Conservation (phyloP, 2,888 invertebrate genomes). For the Lasiommata megera region DNA sequence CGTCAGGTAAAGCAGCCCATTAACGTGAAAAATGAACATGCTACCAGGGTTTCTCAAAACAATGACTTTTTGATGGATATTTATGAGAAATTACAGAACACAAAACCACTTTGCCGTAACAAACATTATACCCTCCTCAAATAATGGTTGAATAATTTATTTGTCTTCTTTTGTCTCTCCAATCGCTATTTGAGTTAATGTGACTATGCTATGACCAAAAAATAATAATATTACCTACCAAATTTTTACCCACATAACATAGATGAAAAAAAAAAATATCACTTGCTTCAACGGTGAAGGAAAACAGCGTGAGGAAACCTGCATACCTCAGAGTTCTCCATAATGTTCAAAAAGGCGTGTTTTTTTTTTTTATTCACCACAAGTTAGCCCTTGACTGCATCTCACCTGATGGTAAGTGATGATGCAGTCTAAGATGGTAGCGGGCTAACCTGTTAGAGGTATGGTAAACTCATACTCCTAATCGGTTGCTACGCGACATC, state of each 20-base stretch:
- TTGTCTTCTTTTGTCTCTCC: constrained; percentile 1
- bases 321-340: too few relatives aligned
- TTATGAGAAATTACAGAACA: constrained; percentile 19
- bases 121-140: constrained; percentile 13
- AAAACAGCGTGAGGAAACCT: too few relatives aligned
- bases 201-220: neutral
- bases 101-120: constrained; percentile 4
- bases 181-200: neutral
- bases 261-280: neutral
- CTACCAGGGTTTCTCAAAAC: constrained; percentile 13
- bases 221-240: neutral
- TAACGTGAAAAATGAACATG: constrained; percentile 30
- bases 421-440: too few relatives aligned
- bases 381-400: too few relatives aligned
- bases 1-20: constrained; percentile 24
- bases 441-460: too few relatives aligned
- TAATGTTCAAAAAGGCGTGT: too few relatives aligned
- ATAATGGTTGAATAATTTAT: constrained; percentile 15
- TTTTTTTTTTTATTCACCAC: too few relatives aligned
- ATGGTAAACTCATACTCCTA: too few relatives aligned
- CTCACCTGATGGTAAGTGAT: too few relatives aligned
- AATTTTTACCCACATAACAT: neutral
- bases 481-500: too few relatives aligned
- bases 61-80: constrained; percentile 26
- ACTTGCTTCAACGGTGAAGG: too few relatives aligned